Evolutionary conservation across 2,888 invertebrate species (phyloP), one percentile per base, ranked within the genome.

Genomic region (Pachliopta kotzebuea): DNA sequence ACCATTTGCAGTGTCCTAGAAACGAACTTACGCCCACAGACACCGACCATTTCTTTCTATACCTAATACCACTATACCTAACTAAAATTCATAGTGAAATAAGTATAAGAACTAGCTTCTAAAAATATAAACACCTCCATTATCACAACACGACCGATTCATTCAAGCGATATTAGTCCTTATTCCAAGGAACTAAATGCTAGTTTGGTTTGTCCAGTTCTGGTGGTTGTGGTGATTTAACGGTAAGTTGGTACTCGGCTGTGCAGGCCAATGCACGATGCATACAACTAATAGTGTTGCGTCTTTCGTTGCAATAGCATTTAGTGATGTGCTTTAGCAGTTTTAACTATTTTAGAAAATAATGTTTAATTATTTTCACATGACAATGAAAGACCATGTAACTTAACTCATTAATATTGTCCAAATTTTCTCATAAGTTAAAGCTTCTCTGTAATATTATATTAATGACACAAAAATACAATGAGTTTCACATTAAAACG

Each of bases 181-280:
- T 78, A 73, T 11, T 0, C 0, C 0, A 0, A 4, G 0, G 0
- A 0, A 0, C 23, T 74, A 78, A 54, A 70, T 69, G 68, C 50
- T 6, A 23, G 42, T 74, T 79, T 81, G 0, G 8, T 60, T 55
- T 69, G 60, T 4, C 11, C 24, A 2, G 29, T 23, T 56, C 57
- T 21, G 67, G 71, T 66, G 67, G 68, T 72, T 85, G 74, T 6
- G 80, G 63, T 76, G 70, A 81, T 85, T 79, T 75, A 67, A 45
- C 67, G 67, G 50, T 62, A 68, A 63, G 63, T 58, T 61, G 69
- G 70, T 77, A 77, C 76, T 76, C 82, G 84, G 84, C 85, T 85
- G 85, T 88, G 84, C 90, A 90, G 91, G 91, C 91, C 91, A 90
- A 85, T 90, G 91, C 90, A 88, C 91, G 91, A 85, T 88, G 91